Conservation (phyloP, 2,888 invertebrate genomes). For the Euplagia quadripunctaria region DNA sequence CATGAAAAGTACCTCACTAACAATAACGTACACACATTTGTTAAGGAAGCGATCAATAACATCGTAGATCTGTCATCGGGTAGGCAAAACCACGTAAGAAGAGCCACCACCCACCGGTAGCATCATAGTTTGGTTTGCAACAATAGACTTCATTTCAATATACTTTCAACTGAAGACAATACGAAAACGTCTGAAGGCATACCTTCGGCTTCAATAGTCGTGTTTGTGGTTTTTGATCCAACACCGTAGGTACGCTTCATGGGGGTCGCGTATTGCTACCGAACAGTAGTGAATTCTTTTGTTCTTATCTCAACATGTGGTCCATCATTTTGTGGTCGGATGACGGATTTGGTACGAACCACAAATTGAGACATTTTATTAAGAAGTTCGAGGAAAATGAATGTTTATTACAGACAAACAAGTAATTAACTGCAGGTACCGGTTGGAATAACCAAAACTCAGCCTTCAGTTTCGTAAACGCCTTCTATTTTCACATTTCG, state of each 20-base stretch:
- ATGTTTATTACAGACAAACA: not conserved
- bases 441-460: not conserved
- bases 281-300: constrained; percentile 76
- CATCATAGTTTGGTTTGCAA: constrained; percentile 81
- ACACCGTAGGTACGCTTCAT: constrained; percentile 64
- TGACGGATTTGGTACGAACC: constrained; percentile 59
- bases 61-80: constrained; percentile 79
- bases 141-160: constrained; percentile 69
- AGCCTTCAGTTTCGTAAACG: not conserved
- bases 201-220: constrained; percentile 64
- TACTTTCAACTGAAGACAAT: constrained; percentile 67
- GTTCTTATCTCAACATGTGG: constrained; percentile 79
- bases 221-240: constrained; percentile 83
- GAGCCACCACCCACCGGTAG: constrained; percentile 78
- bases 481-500: not conserved
- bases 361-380: constrained; percentile 63
- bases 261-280: constrained; percentile 72
- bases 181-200: constrained; percentile 51
- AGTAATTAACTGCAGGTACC: constrained; percentile 24
- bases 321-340: constrained; percentile 74
- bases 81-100: constrained; percentile 59
- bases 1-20: constrained; percentile 28
- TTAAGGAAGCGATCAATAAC: constrained; percentile 78
- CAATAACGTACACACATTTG: constrained; percentile 55
- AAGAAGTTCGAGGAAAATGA: constrained; percentile 41